Percentiles rank a stretch among this genome's conserved stretches.
phyloP scores from a whole-genome alignment of 2,888 invertebrate species.

The Amphipoea oculea region DNA sequence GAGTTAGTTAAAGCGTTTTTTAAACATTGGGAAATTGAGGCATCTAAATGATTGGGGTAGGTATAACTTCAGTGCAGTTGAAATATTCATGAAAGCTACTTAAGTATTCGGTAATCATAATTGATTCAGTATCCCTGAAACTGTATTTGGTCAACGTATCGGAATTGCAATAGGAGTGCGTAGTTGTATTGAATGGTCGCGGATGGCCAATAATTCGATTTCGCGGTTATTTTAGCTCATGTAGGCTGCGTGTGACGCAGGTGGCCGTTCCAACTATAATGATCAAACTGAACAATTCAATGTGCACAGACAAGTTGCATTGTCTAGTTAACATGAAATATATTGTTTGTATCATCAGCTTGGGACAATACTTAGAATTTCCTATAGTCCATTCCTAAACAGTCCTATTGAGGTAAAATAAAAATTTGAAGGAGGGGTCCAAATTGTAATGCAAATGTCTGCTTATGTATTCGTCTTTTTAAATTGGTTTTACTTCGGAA shows the following conservation, averaged over 20 bases:
- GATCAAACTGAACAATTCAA: constrained; percentile 80
- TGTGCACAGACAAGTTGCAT: constrained; percentile 61
- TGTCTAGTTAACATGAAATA: constrained; percentile 53
- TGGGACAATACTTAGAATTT: constrained; percentile 28
- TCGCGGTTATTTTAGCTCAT: constrained; percentile 87
- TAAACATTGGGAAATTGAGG: constrained; percentile 17
- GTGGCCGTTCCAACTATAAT: constrained; percentile 80
- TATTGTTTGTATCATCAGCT: constrained; percentile 45
- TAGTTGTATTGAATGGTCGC: constrained; percentile 81
- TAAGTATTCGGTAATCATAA: constrained; percentile 68
- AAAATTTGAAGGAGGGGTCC: constrained; percentile 72
- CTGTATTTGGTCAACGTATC: constrained; percentile 77
- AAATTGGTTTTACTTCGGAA: constrained; percentile 85
- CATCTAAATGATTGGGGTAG: not conserved
- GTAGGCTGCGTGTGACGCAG: constrained; percentile 81
- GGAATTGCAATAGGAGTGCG: constrained; percentile 79
- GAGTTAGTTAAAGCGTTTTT: constrained; percentile 41
- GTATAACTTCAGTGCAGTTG: constrained; percentile 6
- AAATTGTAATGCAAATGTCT: constrained; percentile 84
- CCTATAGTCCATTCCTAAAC: constrained; percentile 41
- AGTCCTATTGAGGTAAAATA: constrained; percentile 64
- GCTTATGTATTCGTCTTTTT: constrained; percentile 84
- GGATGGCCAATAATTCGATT: constrained; percentile 87
- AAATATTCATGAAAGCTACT: constrained; percentile 21
- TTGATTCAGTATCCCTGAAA: constrained; percentile 73